Evolutionary conservation across 2,113 vertebrate genomes (phyloP).

Genomic region (Dinomys branickii): DNA sequence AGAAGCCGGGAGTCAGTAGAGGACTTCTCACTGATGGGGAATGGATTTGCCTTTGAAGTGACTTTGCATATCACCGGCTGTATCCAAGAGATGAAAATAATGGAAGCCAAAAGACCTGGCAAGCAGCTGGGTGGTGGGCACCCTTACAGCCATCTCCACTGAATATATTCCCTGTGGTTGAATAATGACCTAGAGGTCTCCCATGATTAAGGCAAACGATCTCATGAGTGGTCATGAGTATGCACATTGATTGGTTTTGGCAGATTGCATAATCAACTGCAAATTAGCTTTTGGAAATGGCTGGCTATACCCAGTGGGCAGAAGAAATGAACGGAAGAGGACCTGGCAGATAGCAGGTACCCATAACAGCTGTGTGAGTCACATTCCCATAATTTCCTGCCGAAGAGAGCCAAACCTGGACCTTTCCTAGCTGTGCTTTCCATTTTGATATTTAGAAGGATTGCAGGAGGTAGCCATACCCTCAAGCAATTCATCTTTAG

Average conservation of each 20-base stretch:
- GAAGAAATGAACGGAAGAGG: constrained; percentile 58
- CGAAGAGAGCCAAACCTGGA: constrained; percentile 59
- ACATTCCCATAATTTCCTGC: constrained; percentile 68
- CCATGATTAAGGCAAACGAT: constrained; percentile 74
- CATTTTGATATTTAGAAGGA: constrained; percentile 40
- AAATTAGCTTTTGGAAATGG: constrained; percentile 77
- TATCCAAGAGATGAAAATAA: constrained; percentile 56
- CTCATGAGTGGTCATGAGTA: constrained; percentile 70
- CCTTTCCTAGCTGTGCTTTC: constrained; percentile 58
- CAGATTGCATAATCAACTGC: constrained; percentile 68
- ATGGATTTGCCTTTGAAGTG: constrained; percentile 71
- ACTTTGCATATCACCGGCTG: constrained; percentile 61
- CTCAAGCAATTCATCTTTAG: constrained; percentile 21
- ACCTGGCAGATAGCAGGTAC: constrained; percentile 72
- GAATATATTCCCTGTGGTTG: constrained; percentile 46
- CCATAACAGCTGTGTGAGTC: constrained; percentile 68
- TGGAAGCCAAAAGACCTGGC: constrained; percentile 70
- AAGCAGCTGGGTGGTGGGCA: constrained; percentile 23
- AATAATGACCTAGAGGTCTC: constrained; percentile 68
- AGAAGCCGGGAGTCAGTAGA: constrained; percentile 3
- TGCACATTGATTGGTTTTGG: constrained; percentile 73
- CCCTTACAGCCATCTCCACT: constrained; percentile 41
- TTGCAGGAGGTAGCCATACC: background rate
- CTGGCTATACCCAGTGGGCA: constrained; percentile 58
- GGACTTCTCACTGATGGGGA: constrained; percentile 17